Base-by-base conservation (phyloP, 2,797 vertebrate species). In the Craterocephalus amniculus region DNA sequence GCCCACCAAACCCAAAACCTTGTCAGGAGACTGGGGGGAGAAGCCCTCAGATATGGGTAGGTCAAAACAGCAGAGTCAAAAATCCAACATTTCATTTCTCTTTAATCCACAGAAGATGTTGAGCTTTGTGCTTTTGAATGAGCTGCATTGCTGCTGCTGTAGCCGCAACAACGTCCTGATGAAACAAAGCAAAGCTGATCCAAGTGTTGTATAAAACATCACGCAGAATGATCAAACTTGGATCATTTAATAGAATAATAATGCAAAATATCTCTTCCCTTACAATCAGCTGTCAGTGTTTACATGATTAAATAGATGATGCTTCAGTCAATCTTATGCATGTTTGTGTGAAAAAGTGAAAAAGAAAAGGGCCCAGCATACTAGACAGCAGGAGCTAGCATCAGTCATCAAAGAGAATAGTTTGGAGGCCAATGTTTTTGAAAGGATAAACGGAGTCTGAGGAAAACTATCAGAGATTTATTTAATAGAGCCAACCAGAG, bases 1-100 rank as follows among this genome's bases (percentile, higher is more conserved):
- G 74, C 86, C 87, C 78, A 94, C 91, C 73, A 96, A 96, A 93
- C 95, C 95, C 87, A 98, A 96, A 94, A 94, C 95, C 2, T 84
- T 93, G 77, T 84, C 88, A 22, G 90, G 75, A 35, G 94, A 95
- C 40, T 85, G 76, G 73, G 82, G 64, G 16, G 94, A 95, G 29
- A 95, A 91, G 85, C 82, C 85, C 61, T 87, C 89, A 63, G 96
- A 96, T 70, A 68, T 54, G 32, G 84, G 90, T 91, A 70, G 3
- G 85, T 72, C 6, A n/a, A 40, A 0, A 63, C 12, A 18, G 7
- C 24, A 8, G 4, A 27, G 8, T 36, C 8, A 24, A 14, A 26
- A 36, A 34, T 29, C 48, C 20, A 31, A 31, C 29, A 31, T 31
- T 31, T 31, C 29, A 11, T 35, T 35, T 3, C 11, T 1, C 1